Base-by-base conservation (phyloP, 2,113 vertebrate genomes). In the Eudyptes chrysolophus region DNA sequence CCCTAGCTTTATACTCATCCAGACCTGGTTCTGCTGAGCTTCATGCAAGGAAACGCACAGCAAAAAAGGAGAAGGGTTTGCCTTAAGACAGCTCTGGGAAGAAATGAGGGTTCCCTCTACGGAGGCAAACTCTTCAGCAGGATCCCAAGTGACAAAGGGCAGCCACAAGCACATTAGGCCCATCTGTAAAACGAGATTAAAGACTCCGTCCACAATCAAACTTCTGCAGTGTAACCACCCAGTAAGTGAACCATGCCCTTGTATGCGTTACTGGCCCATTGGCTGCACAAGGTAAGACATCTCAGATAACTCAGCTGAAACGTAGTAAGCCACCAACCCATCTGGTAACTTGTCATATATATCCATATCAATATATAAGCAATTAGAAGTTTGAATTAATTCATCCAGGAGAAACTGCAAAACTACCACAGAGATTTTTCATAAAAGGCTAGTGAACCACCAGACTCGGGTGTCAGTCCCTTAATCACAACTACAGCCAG, bases 251-350 rank as follows among this genome's bases (percentile, higher is more conserved):
- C 22, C 2, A 2, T 18, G 32, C 36, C 52, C 66, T 8, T 10
- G 22, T 1, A 2, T 1, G 7, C 0, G 2, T 8, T 64, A n/a
- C 3, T 42, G 61, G 64, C 38, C 38, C 42, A 4, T 2, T 32
- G 36, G n/a, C 76, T 26, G 52, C 52, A 64, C 7, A 15, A 51
- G 61, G 55, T 6, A 21, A 34, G 13, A 7, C 48, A 57, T 1
- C 58, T n/a, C 58, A 10, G 36, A 19, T 3, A 90, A 55, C 61
- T 55, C 52, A 70, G 80, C 34, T 69, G 77, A 22, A 66, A 77
- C 0, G 29, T 3, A 70, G 54, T 4, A 70, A 92, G 84, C 20
- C 54, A 84, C 51, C 84, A 83, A 40, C 13, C 66, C 72, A 34
- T 4, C 46, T 76, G 46, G 36, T 10, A 66, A 30, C 62, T 61